These are phyloP conservation scores for Cyclina sinensis DNA, from an alignment of 1,140 invertebrate genomes.

Conservation along the genomic window DNA sequence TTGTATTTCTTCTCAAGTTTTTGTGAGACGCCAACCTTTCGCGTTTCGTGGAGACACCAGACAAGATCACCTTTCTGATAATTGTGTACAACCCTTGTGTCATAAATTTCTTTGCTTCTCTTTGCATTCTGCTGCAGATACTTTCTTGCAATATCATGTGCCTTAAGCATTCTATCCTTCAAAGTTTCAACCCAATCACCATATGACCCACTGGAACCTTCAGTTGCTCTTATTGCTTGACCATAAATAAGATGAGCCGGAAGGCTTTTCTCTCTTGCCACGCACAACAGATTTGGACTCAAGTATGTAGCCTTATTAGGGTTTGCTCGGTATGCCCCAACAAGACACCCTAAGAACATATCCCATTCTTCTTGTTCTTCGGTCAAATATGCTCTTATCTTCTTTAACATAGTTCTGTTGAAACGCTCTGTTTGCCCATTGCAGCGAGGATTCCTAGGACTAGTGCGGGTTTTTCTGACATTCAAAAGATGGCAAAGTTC, in stretches of 20 bases:
- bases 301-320: neutral
- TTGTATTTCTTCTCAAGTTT: too few relatives aligned
- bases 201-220: neutral
- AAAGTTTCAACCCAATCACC: neutral
- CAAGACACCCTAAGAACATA: neutral
- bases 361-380: conserved; percentile 3
- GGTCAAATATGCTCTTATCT: neutral
- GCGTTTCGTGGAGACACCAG: too few relatives aligned
- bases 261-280: neutral
- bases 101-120: neutral
- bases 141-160: neutral
- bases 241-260: neutral
- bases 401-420: neutral
- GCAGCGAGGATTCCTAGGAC: neutral
- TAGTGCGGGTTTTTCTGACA: too few relatives aligned
- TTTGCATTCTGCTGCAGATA: neutral
- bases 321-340: neutral
- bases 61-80: too few relatives aligned
- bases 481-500: neutral
- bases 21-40: too few relatives aligned
- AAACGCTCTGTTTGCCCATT: conserved; percentile 2
- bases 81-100: neutral
- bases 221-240: neutral
- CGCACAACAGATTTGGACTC: neutral
- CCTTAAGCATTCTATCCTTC: neutral